A percentile compares a stretch with the other conserved stretches of the same genome.
These are phyloP conservation scores for Channa striata DNA, from an alignment of 2,797 vertebrate species.

Conservation along the genomic window DNA sequence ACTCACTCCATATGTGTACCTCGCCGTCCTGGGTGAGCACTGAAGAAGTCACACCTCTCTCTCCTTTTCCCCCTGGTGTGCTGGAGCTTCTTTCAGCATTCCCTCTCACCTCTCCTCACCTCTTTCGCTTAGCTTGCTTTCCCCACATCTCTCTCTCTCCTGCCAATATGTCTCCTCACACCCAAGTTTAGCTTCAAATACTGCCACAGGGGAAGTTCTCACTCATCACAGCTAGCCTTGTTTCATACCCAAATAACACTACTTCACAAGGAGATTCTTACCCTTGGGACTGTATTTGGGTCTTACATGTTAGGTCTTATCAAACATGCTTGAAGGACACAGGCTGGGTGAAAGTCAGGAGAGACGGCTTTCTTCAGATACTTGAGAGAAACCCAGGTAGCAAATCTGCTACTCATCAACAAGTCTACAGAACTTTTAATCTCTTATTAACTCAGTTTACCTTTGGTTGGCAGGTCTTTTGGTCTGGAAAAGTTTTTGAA, in stretches of 20 bases:
- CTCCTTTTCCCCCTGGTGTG: constrained; percentile 3
- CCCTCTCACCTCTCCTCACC: constrained; percentile 58
- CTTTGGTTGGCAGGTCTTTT: constrained; percentile 29
- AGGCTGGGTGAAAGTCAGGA: constrained; percentile 42
- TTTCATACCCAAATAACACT: constrained; percentile 67
- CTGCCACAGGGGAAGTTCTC: constrained; percentile 64
- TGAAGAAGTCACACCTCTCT: constrained; percentile 59
- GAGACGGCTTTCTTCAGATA: constrained; percentile 30
- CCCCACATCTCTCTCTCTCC: constrained; percentile 23
- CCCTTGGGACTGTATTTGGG: constrained; percentile 44
- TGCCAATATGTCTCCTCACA: constrained; percentile 52
- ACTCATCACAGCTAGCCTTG: constrained; percentile 45
- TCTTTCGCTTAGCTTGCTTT: constrained; percentile 32
- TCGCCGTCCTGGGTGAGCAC: constrained; percentile 35
- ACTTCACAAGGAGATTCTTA: constrained; percentile 52
- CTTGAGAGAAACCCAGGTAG: constrained; percentile 21
- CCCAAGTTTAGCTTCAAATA: constrained; percentile 46
- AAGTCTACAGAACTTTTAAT: neutral
- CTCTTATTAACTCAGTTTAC: constrained; percentile 31
- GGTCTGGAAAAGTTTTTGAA: constrained; percentile 19
- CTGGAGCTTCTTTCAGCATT: constrained; percentile 50
- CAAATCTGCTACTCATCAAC: constrained; percentile 8
- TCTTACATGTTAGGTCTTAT: constrained; percentile 47
- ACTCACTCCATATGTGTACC: constrained; percentile 12
- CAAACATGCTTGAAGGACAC: constrained; percentile 56